Conservation (phyloP, 2,888 invertebrate genomes). For the Tenthredo livida region DNA sequence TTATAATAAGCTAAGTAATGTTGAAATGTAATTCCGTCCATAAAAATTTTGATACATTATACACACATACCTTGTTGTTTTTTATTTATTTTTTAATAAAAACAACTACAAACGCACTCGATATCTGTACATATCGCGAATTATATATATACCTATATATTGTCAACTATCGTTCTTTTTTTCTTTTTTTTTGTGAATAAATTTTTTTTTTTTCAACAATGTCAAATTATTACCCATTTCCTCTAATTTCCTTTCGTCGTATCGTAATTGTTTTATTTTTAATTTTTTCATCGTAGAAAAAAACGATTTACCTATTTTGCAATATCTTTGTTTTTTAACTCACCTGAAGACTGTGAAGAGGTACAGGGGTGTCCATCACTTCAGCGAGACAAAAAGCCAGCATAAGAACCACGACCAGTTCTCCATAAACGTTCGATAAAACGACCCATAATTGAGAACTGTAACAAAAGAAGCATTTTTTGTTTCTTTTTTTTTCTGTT, state of each 20-base stretch:
- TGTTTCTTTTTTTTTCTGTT: constrained; percentile 7
- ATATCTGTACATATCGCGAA: background rate
- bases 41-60: constrained; percentile 29
- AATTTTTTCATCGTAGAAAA: background rate
- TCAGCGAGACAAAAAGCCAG: constrained; percentile 80
- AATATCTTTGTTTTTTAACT: constrained; percentile 53
- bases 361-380: constrained; percentile 80
- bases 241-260: background rate
- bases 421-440: constrained; percentile 80
- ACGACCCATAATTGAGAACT: constrained; percentile 80
- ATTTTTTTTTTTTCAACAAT: background rate
- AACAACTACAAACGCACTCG: background rate
- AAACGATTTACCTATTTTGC: background rate
- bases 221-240: background rate
- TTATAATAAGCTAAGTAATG: background rate
- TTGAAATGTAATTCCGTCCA: constrained; percentile 34
- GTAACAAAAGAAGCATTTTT: constrained; percentile 61
- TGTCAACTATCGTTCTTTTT: background rate
- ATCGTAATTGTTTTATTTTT: background rate
- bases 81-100: background rate
- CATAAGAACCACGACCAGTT: constrained; percentile 79
- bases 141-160: background rate
- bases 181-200: background rate
- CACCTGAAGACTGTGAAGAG: constrained; percentile 80
- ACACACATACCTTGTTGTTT: background rate